Conservation (phyloP, 2,113 vertebrate genomes). For the Meles meles region DNA sequence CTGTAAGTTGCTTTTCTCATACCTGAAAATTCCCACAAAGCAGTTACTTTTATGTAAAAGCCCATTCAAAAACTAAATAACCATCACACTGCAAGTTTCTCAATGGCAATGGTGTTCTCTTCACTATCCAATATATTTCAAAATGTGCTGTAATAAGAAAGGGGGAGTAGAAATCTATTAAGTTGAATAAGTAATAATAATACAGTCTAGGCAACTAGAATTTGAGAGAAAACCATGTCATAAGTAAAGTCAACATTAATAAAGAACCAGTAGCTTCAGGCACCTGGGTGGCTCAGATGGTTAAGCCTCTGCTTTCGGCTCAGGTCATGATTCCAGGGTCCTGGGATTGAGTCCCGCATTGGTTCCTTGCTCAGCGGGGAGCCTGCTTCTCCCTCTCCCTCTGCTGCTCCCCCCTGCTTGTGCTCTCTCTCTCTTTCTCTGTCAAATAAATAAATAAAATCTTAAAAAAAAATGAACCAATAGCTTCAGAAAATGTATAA, state of each 20-base stretch:
- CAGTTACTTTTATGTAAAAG: conserved; percentile 45
- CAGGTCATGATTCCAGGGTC: too few relatives aligned
- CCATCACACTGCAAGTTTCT: background rate
- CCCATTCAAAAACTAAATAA: conserved; percentile 46
- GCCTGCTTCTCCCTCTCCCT: too few relatives aligned
- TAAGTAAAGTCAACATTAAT: background rate
- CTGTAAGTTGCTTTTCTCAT: conserved; percentile 59
- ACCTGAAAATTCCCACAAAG: conserved; percentile 47
- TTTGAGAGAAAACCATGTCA: background rate
- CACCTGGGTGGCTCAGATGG: too few relatives aligned
- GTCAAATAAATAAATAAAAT: too few relatives aligned
- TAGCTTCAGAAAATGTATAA: conserved; percentile 63
- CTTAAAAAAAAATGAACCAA: background rate
- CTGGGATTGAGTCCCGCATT: too few relatives aligned
- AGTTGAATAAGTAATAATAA: background rate
- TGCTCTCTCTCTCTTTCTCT: too few relatives aligned
- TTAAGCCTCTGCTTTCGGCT: too few relatives aligned
- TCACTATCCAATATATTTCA: background rate
- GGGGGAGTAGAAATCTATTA: background rate
- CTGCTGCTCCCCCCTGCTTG: too few relatives aligned
- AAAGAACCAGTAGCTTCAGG: background rate
- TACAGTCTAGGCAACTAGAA: background rate
- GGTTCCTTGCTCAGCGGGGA: too few relatives aligned
- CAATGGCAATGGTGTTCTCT: conserved; percentile 24
- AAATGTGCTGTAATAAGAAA: conserved; percentile 5